phyloP scores from a whole-genome alignment of 2,113 vertebrate species.

The Ictidomys tridecemlineatus region DNA sequence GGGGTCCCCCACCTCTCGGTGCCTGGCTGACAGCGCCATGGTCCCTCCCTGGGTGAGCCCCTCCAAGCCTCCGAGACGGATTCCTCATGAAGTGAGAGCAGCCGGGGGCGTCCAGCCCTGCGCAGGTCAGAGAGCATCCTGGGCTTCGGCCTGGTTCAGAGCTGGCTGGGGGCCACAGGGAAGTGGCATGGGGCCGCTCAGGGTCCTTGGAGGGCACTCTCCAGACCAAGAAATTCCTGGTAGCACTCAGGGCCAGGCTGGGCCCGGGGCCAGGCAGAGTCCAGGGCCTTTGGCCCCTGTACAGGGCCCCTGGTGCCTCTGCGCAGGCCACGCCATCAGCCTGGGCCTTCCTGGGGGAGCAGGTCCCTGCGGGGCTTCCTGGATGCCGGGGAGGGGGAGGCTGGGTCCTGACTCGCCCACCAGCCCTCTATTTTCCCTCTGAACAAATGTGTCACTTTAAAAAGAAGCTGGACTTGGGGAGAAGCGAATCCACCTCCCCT shows the following conservation, averaged over 20 bases:
- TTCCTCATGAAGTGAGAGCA: neutral
- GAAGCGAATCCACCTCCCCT: neutral
- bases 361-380: neutral
- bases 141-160: neutral
- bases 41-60: neutral
- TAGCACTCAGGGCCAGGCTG: fast-evolving
- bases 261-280: no score
- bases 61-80: neutral
- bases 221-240: fast-evolving
- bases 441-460: neutral
- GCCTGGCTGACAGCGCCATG: fast-evolving
- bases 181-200: fast-evolving
- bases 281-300: neutral
- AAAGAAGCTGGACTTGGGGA: neutral
- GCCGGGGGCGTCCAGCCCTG: no score
- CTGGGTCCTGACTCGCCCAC: neutral
- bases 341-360: fast-evolving
- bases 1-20: neutral
- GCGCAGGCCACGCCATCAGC: fast-evolving
- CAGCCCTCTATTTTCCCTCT: no score
- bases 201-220: neutral
- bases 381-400: fast-evolving
- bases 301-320: fast-evolving
- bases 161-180: no score
- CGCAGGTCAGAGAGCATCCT: no score